Evolutionary conservation across 1,140 invertebrate species (phyloP).

Genomic region (Drosophila pseudoobscura): DNA sequence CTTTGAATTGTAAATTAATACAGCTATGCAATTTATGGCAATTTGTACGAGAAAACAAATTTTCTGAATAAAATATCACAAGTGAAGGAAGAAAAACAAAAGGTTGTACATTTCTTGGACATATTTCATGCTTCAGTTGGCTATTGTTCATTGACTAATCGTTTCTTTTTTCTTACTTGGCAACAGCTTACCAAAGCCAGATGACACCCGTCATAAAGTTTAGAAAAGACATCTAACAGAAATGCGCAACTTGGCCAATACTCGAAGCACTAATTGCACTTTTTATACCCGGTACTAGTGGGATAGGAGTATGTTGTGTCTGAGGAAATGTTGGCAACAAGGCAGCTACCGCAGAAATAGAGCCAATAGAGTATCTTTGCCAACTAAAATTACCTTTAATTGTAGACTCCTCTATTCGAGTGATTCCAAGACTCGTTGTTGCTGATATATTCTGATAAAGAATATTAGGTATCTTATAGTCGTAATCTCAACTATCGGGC

Average conservation of each 20-base stretch:
- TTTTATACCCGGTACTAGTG: slow-evolving; percentile 7
- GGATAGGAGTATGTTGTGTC: too few species aligned
- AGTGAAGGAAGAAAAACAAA: neutral
- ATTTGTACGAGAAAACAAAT: neutral
- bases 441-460: too few species aligned
- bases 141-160: slow-evolving; percentile 39
- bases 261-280: slow-evolving; percentile 38
- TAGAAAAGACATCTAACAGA: slow-evolving; percentile 28
- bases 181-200: slow-evolving; percentile 43
- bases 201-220: slow-evolving; percentile 66
- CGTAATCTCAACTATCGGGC: too few species aligned
- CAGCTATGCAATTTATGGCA: neutral
- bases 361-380: too few species aligned
- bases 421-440: too few species aligned
- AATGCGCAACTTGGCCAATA: slow-evolving; percentile 30
- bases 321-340: too few species aligned
- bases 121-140: slow-evolving; percentile 19
- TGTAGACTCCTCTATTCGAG: too few species aligned
- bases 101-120: neutral
- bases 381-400: too few species aligned
- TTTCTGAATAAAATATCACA: slow-evolving; percentile 14
- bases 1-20: slow-evolving; percentile 2
- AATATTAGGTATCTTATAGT: too few species aligned
- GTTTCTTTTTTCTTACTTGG: slow-evolving; percentile 30
- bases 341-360: too few species aligned